Evolutionary conservation across 2,113 vertebrate genomes (phyloP), one percentile per base, ranked within the genome.

Genomic region (Siniperca knerii): DNA sequence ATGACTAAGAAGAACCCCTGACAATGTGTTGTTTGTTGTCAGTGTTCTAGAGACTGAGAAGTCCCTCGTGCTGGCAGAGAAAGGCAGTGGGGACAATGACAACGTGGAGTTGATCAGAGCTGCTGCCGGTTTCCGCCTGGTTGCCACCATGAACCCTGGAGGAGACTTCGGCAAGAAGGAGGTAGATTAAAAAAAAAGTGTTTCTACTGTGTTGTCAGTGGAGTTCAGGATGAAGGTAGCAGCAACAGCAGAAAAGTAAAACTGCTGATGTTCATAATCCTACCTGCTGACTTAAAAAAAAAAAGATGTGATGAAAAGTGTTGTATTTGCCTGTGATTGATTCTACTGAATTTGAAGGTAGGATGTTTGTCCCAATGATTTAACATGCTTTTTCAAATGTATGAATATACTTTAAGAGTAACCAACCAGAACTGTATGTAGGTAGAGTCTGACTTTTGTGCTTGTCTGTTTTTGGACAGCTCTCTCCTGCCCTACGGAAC

Each of bases 151-250:
- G 98, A 99, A 99, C 80, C 98, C 98, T 9, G 98, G 98, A 48
- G 98, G 98, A 13, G 98, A 99, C 92, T 99, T 99, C 89, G 98
- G 98, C 35, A 99, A 99, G 92, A 99, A 99, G 87, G 98, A 99
- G 98, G 98, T 99, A 95, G 92, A 50, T 21, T 2, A 2, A 61
- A 21, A 52, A 11, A 29, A 18, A 25, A 46, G 2, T 8, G 12
- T 60, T 29, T 68, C 25, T 10, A 11, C 9, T 42, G 8, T 33
- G 48, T 62, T 12, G 20, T 16, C 69, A 18, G 44, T 33, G 10
- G 23, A 37, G 20, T 1, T 55, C 7, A 29, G 54, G 35, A 48
- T 70, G 11, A 85, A 12, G 1, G 37, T 12, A 21, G 18, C 44
- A 61, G 57, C 55, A 42, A 25, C 35, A 46, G 16, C 4, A 5